Evolutionary conservation across 2,113 vertebrate genomes (phyloP), one percentile per base, ranked within the genome.

Genomic region (Dermatemys mawii): DNA sequence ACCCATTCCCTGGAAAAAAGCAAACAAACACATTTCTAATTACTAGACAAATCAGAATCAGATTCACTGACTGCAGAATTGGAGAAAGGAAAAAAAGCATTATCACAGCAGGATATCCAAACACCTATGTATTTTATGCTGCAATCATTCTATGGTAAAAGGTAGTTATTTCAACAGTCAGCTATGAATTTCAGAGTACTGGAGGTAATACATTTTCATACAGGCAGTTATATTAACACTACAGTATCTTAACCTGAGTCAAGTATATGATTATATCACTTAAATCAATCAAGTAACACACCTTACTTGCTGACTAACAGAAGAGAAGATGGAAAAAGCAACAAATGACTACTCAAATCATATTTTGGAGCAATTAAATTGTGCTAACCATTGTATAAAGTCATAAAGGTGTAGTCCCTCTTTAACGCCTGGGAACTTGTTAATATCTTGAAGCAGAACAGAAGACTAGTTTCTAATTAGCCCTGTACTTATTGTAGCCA

Each of bases 401-500:
- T 19, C 6, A 55, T 79, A 70, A 35, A 32, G 11, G 83, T 80
- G 21, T 2, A 70, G 17, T 26, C 17, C 53, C 53, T 5, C 16
- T 63, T 88, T n/a, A 32, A 26, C 29, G 83, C 70, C 22, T 51
- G 16, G 17, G 50, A 44, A 44, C n/a, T 89, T n/a, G 17, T 78
- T 51, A 63, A 54, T 1, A 13, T 0, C 2, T 60, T 27, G 78
- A 38, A 55, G 44, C 27, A 14, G 29, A 78, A 4, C 46, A 80
- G 44, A 80, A n/a, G 78, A 21, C 12, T 14, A 9, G 3, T 41
- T 24, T 9, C 51, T 81, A 89, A 55, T 48, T 5, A 4, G 75
- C 8, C 19, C 32, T 2, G 0, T 14, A 6, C 0, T 0, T 24
- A 0, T 38, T 10, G 17, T 13, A 0, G 88, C 22, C 44, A 0